Evolutionary conservation across 2,888 invertebrate species (phyloP).

Genomic region (Stenodema calcarata): DNA sequence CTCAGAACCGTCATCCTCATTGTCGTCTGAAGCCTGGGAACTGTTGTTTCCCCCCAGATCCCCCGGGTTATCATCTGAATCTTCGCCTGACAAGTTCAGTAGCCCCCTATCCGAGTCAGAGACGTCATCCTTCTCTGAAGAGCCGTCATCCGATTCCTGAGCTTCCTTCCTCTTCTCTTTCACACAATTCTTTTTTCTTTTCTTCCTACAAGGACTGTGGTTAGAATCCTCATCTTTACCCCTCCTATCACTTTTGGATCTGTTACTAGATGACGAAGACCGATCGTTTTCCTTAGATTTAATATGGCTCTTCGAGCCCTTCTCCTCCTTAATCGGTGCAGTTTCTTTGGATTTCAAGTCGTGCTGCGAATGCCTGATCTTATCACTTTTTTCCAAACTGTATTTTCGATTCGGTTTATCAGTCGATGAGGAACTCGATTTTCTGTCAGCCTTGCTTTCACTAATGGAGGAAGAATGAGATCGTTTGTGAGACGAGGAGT

Average conservation of each 20-base stretch:
- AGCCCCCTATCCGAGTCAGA: neutral
- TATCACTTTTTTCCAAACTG: neutral
- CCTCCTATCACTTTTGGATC: neutral
- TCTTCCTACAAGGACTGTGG: conserved; percentile 17
- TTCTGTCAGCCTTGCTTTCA: conserved; percentile 17
- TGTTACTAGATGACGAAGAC: neutral
- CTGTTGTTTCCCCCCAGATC: neutral
- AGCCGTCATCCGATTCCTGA: neutral
- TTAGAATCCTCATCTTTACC: neutral
- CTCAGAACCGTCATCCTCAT: neutral
- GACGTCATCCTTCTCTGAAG: neutral
- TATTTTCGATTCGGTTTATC: neutral
- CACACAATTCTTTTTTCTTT: conserved; percentile 40
- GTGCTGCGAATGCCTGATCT: neutral
- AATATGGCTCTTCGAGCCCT: conserved; percentile 5
- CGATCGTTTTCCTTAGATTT: neutral
- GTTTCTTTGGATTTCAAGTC: neutral
- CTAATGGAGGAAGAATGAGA: conserved; percentile 36
- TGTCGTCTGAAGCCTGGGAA: neutral
- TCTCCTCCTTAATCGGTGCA: neutral
- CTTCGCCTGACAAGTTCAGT: neutral
- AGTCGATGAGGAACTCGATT: conserved; percentile 30
- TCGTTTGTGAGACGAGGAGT: conserved; percentile 24
- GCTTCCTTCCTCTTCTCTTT: conserved; percentile 25
- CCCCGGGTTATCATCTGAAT: neutral